Evolutionary conservation across 2,797 vertebrate species (phyloP).

Genomic region (Syngnathus acus): DNA sequence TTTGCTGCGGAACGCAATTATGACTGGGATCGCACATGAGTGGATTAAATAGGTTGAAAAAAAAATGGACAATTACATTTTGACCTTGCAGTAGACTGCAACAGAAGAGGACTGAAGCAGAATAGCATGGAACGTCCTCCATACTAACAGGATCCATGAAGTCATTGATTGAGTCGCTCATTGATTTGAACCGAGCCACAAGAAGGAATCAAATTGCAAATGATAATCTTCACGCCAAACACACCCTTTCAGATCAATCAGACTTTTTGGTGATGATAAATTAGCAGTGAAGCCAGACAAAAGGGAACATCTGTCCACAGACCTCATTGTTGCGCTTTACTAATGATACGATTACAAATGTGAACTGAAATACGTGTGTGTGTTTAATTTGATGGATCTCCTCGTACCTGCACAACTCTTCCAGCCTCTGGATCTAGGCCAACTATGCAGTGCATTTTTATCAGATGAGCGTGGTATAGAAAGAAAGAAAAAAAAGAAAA

Average conservation of each 20-base stretch:
- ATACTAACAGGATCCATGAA: background rate
- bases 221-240: background rate
- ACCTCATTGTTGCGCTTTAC: background rate
- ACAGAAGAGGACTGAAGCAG: background rate
- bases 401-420: slow-evolving; percentile 14
- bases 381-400: slow-evolving; percentile 6
- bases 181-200: background rate
- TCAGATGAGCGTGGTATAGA: background rate
- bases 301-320: background rate
- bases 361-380: background rate
- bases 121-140: background rate
- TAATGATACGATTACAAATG: background rate
- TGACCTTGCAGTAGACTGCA: background rate
- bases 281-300: background rate
- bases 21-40: background rate
- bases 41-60: background rate
- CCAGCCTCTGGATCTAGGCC: slow-evolving; percentile 19
- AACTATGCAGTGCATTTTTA: slow-evolving; percentile 7
- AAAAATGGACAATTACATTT: background rate
- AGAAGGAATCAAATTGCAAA: background rate
- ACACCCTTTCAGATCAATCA: background rate
- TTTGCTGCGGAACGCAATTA: background rate
- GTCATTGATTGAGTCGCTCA: background rate
- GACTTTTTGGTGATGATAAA: background rate
- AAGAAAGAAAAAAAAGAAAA: slow-evolving; percentile 8